Evolutionary conservation across 1,140 invertebrate genomes (phyloP).

Genomic region (Antheraea mylitta): DNA sequence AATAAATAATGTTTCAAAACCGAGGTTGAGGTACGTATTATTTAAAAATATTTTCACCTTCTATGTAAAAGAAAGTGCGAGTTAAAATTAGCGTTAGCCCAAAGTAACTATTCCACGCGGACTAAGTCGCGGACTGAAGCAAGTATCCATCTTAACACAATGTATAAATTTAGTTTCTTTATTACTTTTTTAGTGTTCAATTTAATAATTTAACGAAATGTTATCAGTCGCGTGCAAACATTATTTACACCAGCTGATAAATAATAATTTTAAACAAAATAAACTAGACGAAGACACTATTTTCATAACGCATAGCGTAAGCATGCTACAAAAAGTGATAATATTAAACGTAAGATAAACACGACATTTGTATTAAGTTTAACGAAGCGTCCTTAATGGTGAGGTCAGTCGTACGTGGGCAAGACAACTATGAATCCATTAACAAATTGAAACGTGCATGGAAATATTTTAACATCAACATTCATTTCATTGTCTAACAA

Average conservation of each 20-base stretch:
- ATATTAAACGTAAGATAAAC: slow-evolving; percentile 42
- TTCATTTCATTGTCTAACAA: too few relatives aligned
- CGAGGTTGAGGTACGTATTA: too few relatives aligned
- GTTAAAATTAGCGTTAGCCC: too few relatives aligned
- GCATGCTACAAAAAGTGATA: slow-evolving; percentile 26
- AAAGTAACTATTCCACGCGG: too few relatives aligned
- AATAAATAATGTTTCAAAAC: too few relatives aligned
- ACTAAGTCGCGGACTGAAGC: too few relatives aligned
- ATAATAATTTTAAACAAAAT: not conserved
- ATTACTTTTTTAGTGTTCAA: not conserved
- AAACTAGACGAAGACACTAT: not conserved
- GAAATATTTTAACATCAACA: not conserved
- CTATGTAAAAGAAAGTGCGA: not conserved
- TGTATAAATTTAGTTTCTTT: slow-evolving; percentile 3
- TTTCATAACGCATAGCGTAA: not conserved
- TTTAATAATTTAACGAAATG: not conserved
- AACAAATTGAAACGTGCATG: not conserved
- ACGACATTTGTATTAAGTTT: slow-evolving; percentile 26
- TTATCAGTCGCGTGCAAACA: slow-evolving; percentile 1
- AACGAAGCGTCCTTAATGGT: slow-evolving; percentile 20
- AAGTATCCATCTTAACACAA: not conserved
- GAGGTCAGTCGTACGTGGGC: slow-evolving; percentile 25
- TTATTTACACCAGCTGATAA: slow-evolving; percentile 1
- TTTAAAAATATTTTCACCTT: too few relatives aligned
- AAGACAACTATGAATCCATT: not conserved